Evolutionary conservation across 2,113 vertebrate species (phyloP), one percentile per base, ranked within the genome.

Genomic region (Pseudorhombus dupliciocellatus): DNA sequence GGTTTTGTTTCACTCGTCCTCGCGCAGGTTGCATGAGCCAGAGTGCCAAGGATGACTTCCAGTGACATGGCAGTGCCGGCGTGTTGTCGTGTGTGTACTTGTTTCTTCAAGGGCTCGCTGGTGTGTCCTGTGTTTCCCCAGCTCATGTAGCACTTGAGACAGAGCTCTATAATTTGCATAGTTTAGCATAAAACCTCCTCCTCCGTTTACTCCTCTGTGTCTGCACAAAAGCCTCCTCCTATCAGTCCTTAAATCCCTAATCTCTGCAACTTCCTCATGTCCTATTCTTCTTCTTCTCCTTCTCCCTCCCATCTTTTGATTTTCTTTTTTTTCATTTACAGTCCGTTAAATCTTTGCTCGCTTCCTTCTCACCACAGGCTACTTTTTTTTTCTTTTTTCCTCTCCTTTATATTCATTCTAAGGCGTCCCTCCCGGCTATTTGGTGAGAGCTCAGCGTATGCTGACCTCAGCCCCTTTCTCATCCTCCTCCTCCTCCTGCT

Each of bases 141-240:
- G 84, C 80, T 84, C 88, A 84, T 89, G 84, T 86, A 81, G 88
- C 89, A 83, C 87, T 91, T 89, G 82, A 89, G 88, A 92, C 88
- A 80, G 83, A 91, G 73, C 83, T 63, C 73, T 59, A 25, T 84
- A 60, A 93, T 94, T 93, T 91, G 83, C 93, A 93, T 94, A 94
- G 89, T 91, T 94, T 93, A 92, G 86, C 91, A 93, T 92, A 91
- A 93, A 92, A 88, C 85, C 85, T 88, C 79, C 88, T 73, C 86
- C 72, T 81, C 83, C 73, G 16, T n/a, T 80, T 83, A 75, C 85
- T 79, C 85, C 85, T 86, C 87, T 88, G 90, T 84, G 89, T 80
- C 87, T 88, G 84, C 88, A 92, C 85, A 92, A 92, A 91, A 90
- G 90, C 85, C 77, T 86, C 86, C 72, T 87, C 85, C 90, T 91